Evolutionary conservation across 2,113 vertebrate species (phyloP).

Genomic region (Coryphaenoides rupestris): DNA sequence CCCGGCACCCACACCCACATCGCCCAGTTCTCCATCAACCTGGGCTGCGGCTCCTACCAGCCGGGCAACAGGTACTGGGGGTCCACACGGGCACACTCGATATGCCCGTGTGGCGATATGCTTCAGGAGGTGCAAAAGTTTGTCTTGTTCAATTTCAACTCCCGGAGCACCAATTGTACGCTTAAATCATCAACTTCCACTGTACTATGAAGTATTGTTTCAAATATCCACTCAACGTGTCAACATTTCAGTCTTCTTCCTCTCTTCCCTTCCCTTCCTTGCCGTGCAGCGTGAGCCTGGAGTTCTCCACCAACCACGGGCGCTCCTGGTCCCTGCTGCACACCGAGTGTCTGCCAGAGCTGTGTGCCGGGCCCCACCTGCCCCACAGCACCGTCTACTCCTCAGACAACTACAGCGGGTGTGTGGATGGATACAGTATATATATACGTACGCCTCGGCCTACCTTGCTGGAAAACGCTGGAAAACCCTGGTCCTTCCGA

Average conservation of each 20-base stretch:
- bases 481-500: slow-evolving; percentile 52
- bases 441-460: slow-evolving; percentile 47
- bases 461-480: too few relatives aligned
- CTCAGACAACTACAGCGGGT: slow-evolving; percentile 97
- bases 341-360: slow-evolving; percentile 90
- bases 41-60: slow-evolving; percentile 94
- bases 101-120: too few relatives aligned
- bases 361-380: slow-evolving; percentile 89
- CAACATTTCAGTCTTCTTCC: too few relatives aligned
- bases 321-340: slow-evolving; percentile 93
- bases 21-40: slow-evolving; percentile 95
- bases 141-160: too few relatives aligned
- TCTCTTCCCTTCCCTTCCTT: too few relatives aligned
- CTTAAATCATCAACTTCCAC: too few relatives aligned
- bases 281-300: slow-evolving; percentile 80
- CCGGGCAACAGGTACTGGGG: slow-evolving; percentile 94
- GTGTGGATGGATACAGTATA: too few relatives aligned
- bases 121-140: too few relatives aligned
- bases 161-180: too few relatives aligned
- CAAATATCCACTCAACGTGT: too few relatives aligned
- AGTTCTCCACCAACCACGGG: slow-evolving; percentile 94
- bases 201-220: too few relatives aligned
- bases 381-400: slow-evolving; percentile 94
- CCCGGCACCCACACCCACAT: slow-evolving; percentile 87
- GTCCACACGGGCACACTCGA: background rate